Percentiles rank a stretch among this genome's conserved stretches.
phyloP scores from a whole-genome alignment of 2,888 invertebrate species.

The Drosophila neutralis region DNA sequence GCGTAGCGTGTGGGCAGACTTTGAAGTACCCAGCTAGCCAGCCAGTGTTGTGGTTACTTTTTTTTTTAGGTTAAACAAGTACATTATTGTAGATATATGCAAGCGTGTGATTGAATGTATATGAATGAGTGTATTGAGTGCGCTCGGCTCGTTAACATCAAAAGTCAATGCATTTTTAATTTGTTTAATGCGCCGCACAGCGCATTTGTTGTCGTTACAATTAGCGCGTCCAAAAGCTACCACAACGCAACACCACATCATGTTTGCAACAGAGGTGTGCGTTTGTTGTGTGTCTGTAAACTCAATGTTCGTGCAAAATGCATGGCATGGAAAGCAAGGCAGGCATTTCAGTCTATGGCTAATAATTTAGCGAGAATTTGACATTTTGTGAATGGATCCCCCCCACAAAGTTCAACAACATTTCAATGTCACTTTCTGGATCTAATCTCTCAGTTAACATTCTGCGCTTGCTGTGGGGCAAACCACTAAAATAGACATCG shows the following conservation, averaged over 20 bases:
- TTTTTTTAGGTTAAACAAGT: constrained; percentile 69
- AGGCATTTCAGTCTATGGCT: constrained; percentile 24
- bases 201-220: constrained; percentile 65
- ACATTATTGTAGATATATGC: constrained; percentile 30
- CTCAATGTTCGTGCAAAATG: constrained; percentile 51
- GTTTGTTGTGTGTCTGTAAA: constrained; percentile 11
- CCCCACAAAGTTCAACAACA: constrained; percentile 70
- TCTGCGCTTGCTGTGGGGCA: constrained; percentile 43
- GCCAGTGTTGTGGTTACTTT: constrained; percentile 30
- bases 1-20: constrained; percentile 62
- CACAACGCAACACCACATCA: constrained; percentile 8
- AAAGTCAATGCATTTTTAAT: constrained; percentile 76
- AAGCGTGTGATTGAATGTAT: constrained; percentile 9
- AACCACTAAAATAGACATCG: constrained; percentile 26
- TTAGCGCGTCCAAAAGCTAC: constrained; percentile 54
- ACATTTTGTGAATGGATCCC: constrained; percentile 36
- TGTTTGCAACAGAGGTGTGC: constrained; percentile 6
- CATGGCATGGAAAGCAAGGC: constrained; percentile 20
- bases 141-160: constrained; percentile 68
- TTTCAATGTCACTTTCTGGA: constrained; percentile 64
- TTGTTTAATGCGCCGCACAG: constrained; percentile 66
- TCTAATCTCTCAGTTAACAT: constrained; percentile 38
- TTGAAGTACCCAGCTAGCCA: constrained; percentile 49
- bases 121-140: constrained; percentile 40
- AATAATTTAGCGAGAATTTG: constrained; percentile 38